phyloP scores from a whole-genome alignment of 2,888 invertebrate species.

The Drosophila anceps region DNA sequence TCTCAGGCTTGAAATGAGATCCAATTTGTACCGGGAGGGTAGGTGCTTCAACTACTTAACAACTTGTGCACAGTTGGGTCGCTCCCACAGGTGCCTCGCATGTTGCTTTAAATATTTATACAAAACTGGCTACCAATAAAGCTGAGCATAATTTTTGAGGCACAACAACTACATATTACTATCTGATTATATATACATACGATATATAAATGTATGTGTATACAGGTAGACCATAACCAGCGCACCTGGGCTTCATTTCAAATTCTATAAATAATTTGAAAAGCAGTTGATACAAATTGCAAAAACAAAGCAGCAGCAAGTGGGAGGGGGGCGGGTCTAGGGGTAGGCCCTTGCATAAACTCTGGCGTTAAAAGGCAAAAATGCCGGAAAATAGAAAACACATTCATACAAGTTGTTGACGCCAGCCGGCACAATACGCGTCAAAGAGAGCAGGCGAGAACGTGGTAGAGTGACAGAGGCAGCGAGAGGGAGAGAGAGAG shows the following conservation, averaged over 20 bases:
- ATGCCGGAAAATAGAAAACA: constrained; percentile 65
- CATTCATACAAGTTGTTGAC: constrained; percentile 81
- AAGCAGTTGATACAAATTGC: constrained; percentile 72
- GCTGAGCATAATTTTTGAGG: constrained; percentile 66
- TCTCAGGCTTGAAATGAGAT: background rate
- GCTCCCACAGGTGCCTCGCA: constrained; percentile 66
- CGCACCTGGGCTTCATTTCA: constrained; percentile 66
- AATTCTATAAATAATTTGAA: constrained; percentile 79
- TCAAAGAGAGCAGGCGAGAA: constrained; percentile 2
- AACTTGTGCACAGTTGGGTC: constrained; percentile 23
- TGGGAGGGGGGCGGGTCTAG: background rate
- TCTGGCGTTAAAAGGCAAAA: constrained; percentile 21
- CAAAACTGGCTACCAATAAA: constrained; percentile 62
- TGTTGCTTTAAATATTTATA: constrained; percentile 67
- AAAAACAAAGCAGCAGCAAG: constrained; percentile 23
- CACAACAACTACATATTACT: constrained; percentile 33
- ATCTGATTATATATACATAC: constrained; percentile 27
- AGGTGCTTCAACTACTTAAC: background rate
- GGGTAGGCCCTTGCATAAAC: constrained; percentile 6
- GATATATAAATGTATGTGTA: background rate
- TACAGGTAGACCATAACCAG: constrained; percentile 14
- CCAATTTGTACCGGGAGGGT: background rate
- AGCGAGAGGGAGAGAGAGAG: background rate
- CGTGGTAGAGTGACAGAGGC: background rate
- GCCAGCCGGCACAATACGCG: constrained; percentile 26